These are phyloP conservation scores for Thalassarche chlororhynchos DNA, from an alignment of 2,113 vertebrate species.

Conservation along the genomic window DNA sequence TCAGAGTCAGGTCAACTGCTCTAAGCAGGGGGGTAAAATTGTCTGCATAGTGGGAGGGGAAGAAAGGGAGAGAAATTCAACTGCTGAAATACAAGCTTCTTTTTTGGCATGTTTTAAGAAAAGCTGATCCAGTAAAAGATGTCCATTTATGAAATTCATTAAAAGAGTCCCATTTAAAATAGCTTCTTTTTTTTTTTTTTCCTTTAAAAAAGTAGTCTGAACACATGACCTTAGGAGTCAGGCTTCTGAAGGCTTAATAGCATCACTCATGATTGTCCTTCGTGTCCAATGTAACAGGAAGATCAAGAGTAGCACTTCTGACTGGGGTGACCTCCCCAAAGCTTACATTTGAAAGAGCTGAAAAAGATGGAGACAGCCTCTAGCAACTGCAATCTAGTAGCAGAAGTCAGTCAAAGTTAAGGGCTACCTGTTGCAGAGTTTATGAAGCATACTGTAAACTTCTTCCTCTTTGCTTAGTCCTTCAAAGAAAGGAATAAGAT, in stretches of 20 bases:
- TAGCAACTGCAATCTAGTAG: slow-evolving; percentile 40
- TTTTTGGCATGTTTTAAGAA: slow-evolving; percentile 84
- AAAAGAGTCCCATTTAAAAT: slow-evolving; percentile 84
- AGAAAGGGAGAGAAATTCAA: slow-evolving; percentile 63
- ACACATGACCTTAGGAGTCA: slow-evolving; percentile 61
- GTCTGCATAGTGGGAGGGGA: slow-evolving; percentile 79
- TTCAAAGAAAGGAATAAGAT: slow-evolving; percentile 97
- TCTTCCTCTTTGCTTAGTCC: slow-evolving; percentile 93
- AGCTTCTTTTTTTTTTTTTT: slow-evolving; percentile 57
- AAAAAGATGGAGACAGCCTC: slow-evolving; percentile 48
- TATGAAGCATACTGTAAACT: slow-evolving; percentile 90
- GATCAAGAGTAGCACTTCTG: slow-evolving; percentile 62
- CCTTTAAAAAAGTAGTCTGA: slow-evolving; percentile 66
- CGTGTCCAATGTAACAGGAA: slow-evolving; percentile 65
- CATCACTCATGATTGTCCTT: slow-evolving; percentile 69
- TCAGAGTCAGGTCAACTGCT: slow-evolving; percentile 89
- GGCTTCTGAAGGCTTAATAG: slow-evolving; percentile 66
- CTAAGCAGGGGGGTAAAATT: slow-evolving; percentile 70
- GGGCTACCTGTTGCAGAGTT: slow-evolving; percentile 94
- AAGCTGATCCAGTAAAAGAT: slow-evolving; percentile 78
- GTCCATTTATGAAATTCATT: slow-evolving; percentile 79
- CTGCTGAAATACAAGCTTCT: slow-evolving; percentile 80
- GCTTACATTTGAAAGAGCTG: slow-evolving; percentile 63
- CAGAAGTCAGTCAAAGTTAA: slow-evolving; percentile 35
- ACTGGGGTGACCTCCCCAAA: slow-evolving; percentile 46